Percentiles rank a stretch among this genome's conserved stretches.
Evolutionary conservation across 2,113 vertebrate genomes (phyloP).

Genomic region (Lasiurus borealis): DNA sequence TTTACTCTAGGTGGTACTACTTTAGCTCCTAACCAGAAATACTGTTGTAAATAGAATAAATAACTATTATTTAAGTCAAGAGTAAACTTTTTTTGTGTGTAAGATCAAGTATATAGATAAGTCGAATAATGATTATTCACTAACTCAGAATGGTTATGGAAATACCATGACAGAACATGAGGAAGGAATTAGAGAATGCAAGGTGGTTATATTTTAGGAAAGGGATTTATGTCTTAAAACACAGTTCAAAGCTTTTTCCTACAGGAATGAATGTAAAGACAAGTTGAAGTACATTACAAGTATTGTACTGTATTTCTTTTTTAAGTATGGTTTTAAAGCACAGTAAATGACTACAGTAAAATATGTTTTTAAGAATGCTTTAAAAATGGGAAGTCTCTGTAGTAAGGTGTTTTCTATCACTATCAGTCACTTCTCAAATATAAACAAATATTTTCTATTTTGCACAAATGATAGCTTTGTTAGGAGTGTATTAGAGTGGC

Average conservation of each 20-base stretch:
- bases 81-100: background rate
- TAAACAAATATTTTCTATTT: conserved; percentile 5
- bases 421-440: background rate
- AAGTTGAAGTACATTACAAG: background rate
- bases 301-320: background rate
- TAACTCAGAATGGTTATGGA: conserved; percentile 53
- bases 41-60: background rate
- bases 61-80: background rate
- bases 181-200: conserved; percentile 10
- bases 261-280: background rate
- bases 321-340: conserved; percentile 13
- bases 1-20: background rate
- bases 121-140: background rate
- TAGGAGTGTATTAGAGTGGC: background rate
- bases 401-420: background rate
- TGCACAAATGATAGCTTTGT: background rate
- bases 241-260: background rate
- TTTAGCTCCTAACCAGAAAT: conserved; percentile 1
- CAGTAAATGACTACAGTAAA: background rate
- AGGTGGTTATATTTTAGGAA: background rate
- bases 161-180: background rate
- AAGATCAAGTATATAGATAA: background rate
- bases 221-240: conserved; percentile 13
- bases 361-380: conserved; percentile 13
- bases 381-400: background rate